These are phyloP conservation scores for Latrodectus elegans DNA, from an alignment of 2,888 invertebrate genomes.

Conservation along the genomic window DNA sequence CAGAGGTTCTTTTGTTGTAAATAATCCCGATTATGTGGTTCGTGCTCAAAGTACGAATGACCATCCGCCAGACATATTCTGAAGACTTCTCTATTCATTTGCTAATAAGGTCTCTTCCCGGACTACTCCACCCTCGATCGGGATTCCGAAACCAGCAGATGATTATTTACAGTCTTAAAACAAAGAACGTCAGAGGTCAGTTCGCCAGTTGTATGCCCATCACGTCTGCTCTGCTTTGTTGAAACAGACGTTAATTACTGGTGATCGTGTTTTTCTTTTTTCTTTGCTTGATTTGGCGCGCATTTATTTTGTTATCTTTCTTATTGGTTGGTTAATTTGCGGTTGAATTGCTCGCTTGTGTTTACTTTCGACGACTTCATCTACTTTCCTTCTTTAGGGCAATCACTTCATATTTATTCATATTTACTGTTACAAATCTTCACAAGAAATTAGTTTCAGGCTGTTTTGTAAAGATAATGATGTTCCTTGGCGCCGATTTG, in stretches of 20 bases:
- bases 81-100: neutral
- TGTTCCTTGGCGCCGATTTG: too few species aligned
- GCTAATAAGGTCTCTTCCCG: neutral
- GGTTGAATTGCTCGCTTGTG: too few species aligned
- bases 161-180: neutral
- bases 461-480: too few species aligned
- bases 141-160: neutral
- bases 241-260: slow-evolving; percentile 52
- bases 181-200: slow-evolving; percentile 20
- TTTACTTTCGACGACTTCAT: too few species aligned
- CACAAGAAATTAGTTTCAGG: too few species aligned
- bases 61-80: too few species aligned
- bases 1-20: too few species aligned
- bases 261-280: neutral
- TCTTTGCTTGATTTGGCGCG: too few species aligned
- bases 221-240: slow-evolving; percentile 41
- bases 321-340: too few species aligned
- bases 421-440: neutral
- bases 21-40: too few species aligned
- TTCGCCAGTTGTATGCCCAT: neutral
- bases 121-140: neutral
- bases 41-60: too few species aligned
- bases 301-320: too few species aligned
- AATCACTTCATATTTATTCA: neutral
- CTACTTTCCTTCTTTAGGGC: neutral